Base-by-base conservation (phyloP, 92 coral and sea anemone genomes). In the Anthopleura xanthogrammica region DNA sequence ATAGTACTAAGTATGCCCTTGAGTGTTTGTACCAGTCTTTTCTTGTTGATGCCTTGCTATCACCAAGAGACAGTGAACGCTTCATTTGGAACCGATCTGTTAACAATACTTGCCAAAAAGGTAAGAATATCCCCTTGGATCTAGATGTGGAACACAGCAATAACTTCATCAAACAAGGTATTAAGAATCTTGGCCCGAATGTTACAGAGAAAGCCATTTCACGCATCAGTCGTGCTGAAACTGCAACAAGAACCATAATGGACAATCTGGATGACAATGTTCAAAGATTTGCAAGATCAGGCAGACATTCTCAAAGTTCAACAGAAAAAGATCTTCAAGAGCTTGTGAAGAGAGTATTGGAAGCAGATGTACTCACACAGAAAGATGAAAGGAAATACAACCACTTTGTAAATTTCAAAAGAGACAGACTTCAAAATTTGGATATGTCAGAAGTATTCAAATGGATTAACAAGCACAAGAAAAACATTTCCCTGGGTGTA, bases 151-250 rank as follows among this genome's bases (percentile, higher is more conserved):
- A 91, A 79, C 94, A 90, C 75, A 91, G 91, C 82, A 91, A 91
- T 68, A 91, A 87, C 60, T 84, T 87, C 68, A 75, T 85, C 83
- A 90, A 87, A 56, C 88, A 90, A 57, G 87, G 88, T 16, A 90
- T 87, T 12, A 90, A 81, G 52, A 87, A 90, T 79, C 87, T 90
- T 48, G 93, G 93, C 20, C 93, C 93, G 16, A 90, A 90, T 85
- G 62, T 87, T 5, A 57, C 91, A 2, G 89, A 87, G 77, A 55
- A 81, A 46, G 90, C 93, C 36, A 58, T 90, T 40, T 73, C 85
- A 62, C 79, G 88, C 5, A n/a, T 91, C 55, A 64, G 85, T 54
- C 7, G 71, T 60, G 76, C 94, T 39, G 91, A 91, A 64, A 74
- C 74, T 72, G 42, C 89, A 40, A 72, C 68, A 86, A 60, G 80